phyloP scores from a whole-genome alignment of 2,797 vertebrate genomes.

The Petrocephalus schoutedeni region DNA sequence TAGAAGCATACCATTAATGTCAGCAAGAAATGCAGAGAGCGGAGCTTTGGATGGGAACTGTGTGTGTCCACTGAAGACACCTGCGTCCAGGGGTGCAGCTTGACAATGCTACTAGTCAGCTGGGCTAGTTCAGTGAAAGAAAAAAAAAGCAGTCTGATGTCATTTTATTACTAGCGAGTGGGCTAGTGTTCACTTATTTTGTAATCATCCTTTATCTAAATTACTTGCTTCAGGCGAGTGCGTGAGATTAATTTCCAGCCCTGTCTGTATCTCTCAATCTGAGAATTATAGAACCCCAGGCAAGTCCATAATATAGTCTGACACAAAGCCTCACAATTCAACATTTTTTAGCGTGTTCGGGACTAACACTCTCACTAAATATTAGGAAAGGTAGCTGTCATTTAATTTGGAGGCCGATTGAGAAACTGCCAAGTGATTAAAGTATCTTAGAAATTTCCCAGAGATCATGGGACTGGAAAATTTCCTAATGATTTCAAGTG shows the following conservation, averaged over 20 bases:
- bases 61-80: not conserved
- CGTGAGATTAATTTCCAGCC: not conserved
- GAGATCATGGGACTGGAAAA: not conserved
- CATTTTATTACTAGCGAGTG: not conserved
- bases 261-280: not conserved
- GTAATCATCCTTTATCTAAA: not conserved
- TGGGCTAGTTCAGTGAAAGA: no score
- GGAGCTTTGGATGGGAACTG: conserved; percentile 11
- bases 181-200: not conserved
- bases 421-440: not conserved
- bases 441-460: not conserved
- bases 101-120: not conserved
- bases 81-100: not conserved
- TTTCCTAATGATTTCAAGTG: not conserved
- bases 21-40: conserved; percentile 22
- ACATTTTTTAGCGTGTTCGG: not conserved
- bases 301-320: not conserved
- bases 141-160: no score
- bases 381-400: not conserved
- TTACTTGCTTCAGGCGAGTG: not conserved
- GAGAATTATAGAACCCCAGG: not conserved
- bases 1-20: conserved; percentile 26
- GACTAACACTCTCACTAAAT: not conserved
- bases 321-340: not conserved
- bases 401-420: not conserved